Base-by-base conservation (phyloP, 2,888 invertebrate genomes). In the Allolobophora icterica region DNA sequence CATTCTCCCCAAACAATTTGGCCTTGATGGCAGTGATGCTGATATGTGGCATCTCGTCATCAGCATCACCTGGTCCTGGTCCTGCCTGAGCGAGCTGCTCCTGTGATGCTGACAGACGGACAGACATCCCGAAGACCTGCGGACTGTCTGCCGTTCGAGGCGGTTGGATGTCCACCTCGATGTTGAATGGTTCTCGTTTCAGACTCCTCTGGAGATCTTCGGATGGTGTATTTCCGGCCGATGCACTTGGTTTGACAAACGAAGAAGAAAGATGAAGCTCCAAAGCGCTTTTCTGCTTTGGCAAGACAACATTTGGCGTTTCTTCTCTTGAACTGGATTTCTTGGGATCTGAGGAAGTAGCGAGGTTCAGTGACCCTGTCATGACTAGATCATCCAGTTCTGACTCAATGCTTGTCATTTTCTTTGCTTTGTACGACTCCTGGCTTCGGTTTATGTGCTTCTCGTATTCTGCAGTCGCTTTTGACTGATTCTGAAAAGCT, bases 1-100 rank as follows among this genome's bases (percentile, higher is more conserved):
- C 92, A 58, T 90, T 90, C 15, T 90, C 84, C 13, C 92, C 92
- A 89, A 92, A 92, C 52, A 92, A 89, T 33, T 91, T 91, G n/a
- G 90, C 90, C 58, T 92, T 92, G 84, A 92, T 91, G 40, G 71
- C 91, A 21, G 90, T 42, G n/a, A 92, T 87, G 45, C 91, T 92
- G 33, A 91, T 58, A 17, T 83, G 90, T 3, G 91, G 90, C 33
- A 71, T 24, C 40, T 92, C 92, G 34, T 92, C 91, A 30, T 90
- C 92, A 33, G 71, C 35, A 21, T 33, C 40, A 4, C 40, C 84
- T 11, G 17, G 19, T 17, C 17, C 71, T 89, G 8, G n/a, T 34
- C 89, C 24, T 0, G 33, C 34, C 45, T 89, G 42, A 45, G 30
- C 21, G 30, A 89, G 42, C 34, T 89, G 35, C n/a, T 91, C 91